These are phyloP conservation scores for Lophura swinhoii DNA, from an alignment of 2,797 vertebrate genomes.

Conservation along the genomic window DNA sequence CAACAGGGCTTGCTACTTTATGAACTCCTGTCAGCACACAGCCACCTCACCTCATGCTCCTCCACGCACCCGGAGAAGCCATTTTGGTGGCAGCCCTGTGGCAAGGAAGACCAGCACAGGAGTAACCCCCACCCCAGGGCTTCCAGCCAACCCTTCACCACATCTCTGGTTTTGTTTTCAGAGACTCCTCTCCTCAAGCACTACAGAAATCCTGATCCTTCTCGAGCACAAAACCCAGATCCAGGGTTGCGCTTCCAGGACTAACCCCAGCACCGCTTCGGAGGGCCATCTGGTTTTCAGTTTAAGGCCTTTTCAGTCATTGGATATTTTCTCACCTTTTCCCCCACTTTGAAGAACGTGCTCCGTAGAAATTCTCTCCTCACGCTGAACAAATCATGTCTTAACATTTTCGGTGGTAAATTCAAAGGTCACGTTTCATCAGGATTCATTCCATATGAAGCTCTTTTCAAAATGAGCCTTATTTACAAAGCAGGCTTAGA, in stretches of 20 bases:
- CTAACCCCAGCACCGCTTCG: neutral
- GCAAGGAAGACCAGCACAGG: fast-evolving
- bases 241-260: fast-evolving
- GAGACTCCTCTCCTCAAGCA: neutral
- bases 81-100: neutral
- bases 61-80: fast-evolving
- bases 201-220: neutral
- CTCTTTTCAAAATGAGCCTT: neutral
- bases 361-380: neutral
- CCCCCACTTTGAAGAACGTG: neutral
- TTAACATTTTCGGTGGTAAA: neutral
- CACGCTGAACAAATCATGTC: neutral
- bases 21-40: fast-evolving
- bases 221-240: neutral
- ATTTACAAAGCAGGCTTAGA: neutral
- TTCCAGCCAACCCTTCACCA: neutral
- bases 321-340: neutral
- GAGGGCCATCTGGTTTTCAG: neutral
- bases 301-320: neutral
- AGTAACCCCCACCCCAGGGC: neutral
- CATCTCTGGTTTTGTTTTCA: neutral
- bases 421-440: neutral
- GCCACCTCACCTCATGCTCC: neutral
- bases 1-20: fast-evolving
- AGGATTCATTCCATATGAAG: neutral